phyloP scores from a whole-genome alignment of 2,888 invertebrate genomes.

The Mythimna pallens region DNA sequence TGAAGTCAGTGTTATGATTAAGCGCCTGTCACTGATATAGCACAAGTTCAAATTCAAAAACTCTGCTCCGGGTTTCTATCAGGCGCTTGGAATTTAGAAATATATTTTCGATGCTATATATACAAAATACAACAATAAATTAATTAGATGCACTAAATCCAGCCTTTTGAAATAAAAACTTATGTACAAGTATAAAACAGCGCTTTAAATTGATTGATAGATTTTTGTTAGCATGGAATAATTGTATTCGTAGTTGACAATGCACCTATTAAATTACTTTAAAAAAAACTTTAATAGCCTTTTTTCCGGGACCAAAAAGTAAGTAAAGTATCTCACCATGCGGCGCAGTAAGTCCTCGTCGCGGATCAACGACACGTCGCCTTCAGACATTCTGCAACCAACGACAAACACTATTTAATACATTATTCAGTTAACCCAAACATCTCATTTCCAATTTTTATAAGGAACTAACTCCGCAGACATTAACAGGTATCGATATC shows the following conservation, averaged over 20 bases:
- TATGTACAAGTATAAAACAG: too few relatives aligned
- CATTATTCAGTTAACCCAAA: not conserved
- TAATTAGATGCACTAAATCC: too few relatives aligned
- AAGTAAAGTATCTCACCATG: constrained; percentile 90
- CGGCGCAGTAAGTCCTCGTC: constrained; percentile 95
- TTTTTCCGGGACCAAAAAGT: too few relatives aligned
- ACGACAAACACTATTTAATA: constrained; percentile 51
- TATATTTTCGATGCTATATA: not conserved
- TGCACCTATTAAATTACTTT: too few relatives aligned
- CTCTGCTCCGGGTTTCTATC: constrained; percentile 19
- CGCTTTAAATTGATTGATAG: too few relatives aligned
- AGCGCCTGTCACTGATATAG: constrained; percentile 2
- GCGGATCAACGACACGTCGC: constrained; percentile 93
- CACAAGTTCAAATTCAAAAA: not conserved
- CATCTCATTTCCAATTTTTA: too few relatives aligned
- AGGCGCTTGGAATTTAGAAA: constrained; percentile 17
- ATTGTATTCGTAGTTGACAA: too few relatives aligned
- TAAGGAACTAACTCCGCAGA: not conserved
- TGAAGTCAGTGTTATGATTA: not conserved
- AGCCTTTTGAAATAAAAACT: too few relatives aligned
- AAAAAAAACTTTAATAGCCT: too few relatives aligned
- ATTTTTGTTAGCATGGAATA: too few relatives aligned
- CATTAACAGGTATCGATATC: not conserved
- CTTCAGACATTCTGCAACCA: constrained; percentile 89
- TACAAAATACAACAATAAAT: too few relatives aligned